A percentile compares a stretch with the other conserved stretches of the same genome.
Conservation (phyloP, 2,797 vertebrate genomes). For the Phrynocephalus vlangalii region DNA sequence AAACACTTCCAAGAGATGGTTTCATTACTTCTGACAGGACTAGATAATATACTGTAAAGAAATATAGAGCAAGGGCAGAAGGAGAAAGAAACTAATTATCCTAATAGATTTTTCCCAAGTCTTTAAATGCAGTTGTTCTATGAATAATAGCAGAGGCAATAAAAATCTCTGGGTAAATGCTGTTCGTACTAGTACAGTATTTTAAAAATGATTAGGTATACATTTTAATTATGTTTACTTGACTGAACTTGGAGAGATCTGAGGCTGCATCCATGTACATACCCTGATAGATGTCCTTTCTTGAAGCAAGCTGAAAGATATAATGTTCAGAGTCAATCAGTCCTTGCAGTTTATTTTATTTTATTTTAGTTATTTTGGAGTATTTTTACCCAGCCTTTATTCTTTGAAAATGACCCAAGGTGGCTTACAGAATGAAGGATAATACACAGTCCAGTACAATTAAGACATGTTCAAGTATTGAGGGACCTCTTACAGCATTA, state of each 20-base stretch:
- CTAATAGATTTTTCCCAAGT: constrained; percentile 22
- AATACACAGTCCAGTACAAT: too few relatives aligned
- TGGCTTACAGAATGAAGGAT: too few relatives aligned
- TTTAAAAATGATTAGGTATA: constrained; percentile 7
- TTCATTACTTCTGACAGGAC: constrained; percentile 23
- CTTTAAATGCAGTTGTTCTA: constrained; percentile 17
- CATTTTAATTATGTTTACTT: not conserved
- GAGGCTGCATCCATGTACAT: not conserved
- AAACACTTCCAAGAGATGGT: constrained; percentile 12
- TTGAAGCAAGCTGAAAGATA: not conserved
- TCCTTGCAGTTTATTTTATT: not conserved
- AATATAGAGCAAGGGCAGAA: constrained; percentile 16
- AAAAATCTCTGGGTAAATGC: constrained; percentile 20
- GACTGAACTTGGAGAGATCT: not conserved
- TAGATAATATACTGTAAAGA: constrained; percentile 18
- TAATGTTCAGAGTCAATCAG: not conserved
- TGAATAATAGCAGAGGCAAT: constrained; percentile 29
- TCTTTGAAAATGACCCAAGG: too few relatives aligned
- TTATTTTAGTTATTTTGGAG: too few relatives aligned
- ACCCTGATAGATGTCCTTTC: not conserved
- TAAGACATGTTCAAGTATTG: too few relatives aligned
- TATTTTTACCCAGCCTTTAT: too few relatives aligned
- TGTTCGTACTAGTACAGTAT: not conserved
- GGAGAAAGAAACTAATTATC: constrained; percentile 23
- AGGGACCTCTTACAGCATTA: too few relatives aligned